Evolutionary conservation across 1,140 invertebrate genomes (phyloP), one percentile per base, ranked within the genome.

Genomic region (Danaus plexippus): DNA sequence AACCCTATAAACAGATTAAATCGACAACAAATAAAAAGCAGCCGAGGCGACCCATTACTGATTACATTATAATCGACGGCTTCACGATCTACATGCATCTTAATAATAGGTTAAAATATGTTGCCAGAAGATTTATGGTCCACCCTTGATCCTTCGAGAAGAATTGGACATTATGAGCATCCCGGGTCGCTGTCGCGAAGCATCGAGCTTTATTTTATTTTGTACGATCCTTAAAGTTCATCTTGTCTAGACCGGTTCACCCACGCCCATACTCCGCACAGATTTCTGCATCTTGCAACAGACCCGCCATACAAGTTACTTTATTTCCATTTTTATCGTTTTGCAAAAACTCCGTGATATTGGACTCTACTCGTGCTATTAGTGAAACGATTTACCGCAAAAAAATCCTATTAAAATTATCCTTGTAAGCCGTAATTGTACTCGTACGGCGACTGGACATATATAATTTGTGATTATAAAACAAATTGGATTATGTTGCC

Each of bases 231-330:
- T 80, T 82, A 81, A 85, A 81, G 80, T 85, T 82, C 79, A 78
- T 77, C 78, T 75, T 65, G 75, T 82, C 73, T 81, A 77, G 79
- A 86, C 82, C 82, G 82, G 82, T 86, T 81, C 73, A 70, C 73
- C 71, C 67, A 79, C 79, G 70, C 74, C 77, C 77, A 80, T 75
- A 61, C 62, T 64, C 70, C 74, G 79, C 77, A 79, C 79, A 81
- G 83, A 86, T 86, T 85, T 86, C 80, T 86, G 80, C 83, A 81
- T 80, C 79, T 81, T 77, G 75, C 72, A 81, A 80, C 75, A 75
- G 69, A 78, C 74, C 71, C 75, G 79, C 77, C 77, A 74, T 77
- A 82, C 82, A 75, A 85, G 75, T 82, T 82, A 75, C 76, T 80
- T 82, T 81, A 80, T 79, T 72, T 73, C 73, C 69, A 61, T 80